Conservation (phyloP, 2,888 invertebrate genomes). For the Orthosia gothica region DNA sequence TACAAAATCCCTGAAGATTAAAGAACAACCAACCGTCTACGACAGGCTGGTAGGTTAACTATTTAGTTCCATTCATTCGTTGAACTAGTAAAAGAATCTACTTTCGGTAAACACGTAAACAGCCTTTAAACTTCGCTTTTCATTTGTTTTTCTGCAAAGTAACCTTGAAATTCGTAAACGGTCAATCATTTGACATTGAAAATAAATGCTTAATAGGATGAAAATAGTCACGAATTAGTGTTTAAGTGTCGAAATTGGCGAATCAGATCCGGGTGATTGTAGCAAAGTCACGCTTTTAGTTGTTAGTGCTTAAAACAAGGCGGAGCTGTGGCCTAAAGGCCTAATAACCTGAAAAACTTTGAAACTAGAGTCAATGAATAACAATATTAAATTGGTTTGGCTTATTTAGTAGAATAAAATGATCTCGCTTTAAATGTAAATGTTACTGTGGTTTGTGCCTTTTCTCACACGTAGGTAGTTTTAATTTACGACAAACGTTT, state of each 20-base stretch:
- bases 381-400: background rate
- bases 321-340: slow-evolving; percentile 17
- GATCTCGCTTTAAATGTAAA: background rate
- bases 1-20: background rate
- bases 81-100: background rate
- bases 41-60: background rate
- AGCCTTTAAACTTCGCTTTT: slow-evolving; percentile 4
- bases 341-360: slow-evolving; percentile 36
- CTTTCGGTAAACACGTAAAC: slow-evolving; percentile 11
- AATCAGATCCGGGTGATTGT: slow-evolving; percentile 44
- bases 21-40: background rate
- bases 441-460: background rate
- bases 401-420: background rate
- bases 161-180: slow-evolving; percentile 26
- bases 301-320: slow-evolving; percentile 11
- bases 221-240: slow-evolving; percentile 31
- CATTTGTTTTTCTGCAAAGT: slow-evolving; percentile 16
- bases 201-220: slow-evolving; percentile 26
- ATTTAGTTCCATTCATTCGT: background rate
- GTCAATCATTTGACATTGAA: slow-evolving; percentile 28
- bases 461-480: too few species aligned
- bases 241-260: slow-evolving; percentile 23
- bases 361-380: background rate
- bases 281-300: slow-evolving; percentile 19
- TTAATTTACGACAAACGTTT: too few species aligned